These are phyloP conservation scores for Phaenicophaeus curvirostris DNA, from an alignment of 2,797 vertebrate species.

Conservation along the genomic window DNA sequence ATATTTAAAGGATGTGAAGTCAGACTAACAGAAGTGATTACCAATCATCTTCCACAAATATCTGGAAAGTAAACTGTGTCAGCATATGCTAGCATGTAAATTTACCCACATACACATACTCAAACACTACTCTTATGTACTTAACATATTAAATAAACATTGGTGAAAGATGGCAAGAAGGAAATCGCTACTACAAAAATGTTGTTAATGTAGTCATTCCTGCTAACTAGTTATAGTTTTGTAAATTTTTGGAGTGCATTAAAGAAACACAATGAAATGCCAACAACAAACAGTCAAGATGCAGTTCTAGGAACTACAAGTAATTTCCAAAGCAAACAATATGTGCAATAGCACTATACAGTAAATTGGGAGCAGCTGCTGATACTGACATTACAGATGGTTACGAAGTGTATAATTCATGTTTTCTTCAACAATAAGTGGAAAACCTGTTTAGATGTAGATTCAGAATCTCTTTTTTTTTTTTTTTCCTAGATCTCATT, in stretches of 20 bases:
- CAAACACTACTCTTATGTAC: not conserved
- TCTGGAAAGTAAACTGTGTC: not conserved
- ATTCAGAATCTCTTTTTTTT: conserved; percentile 23
- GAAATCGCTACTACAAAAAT: conserved; percentile 26
- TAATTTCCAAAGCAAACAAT: conserved; percentile 72
- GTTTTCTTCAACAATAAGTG: conserved; percentile 64
- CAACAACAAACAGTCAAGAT: not conserved
- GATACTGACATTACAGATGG: conserved; percentile 72
- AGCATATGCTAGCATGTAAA: not conserved
- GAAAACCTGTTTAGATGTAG: conserved; percentile 43
- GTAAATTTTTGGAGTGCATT: conserved; percentile 11
- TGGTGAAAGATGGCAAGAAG: conserved; percentile 8
- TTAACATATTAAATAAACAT: conserved; percentile 11
- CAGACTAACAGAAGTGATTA: not conserved
- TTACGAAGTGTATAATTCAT: conserved; percentile 74
- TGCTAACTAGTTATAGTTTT: conserved; percentile 13
- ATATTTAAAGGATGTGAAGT: not conserved
- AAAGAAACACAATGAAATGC: not conserved
- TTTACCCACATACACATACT: not conserved
- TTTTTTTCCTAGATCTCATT: conserved; percentile 16
- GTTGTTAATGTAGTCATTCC: not conserved
- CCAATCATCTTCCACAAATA: conserved; percentile 1
- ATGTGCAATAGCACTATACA: conserved; percentile 47
- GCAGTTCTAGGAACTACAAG: conserved; percentile 65
- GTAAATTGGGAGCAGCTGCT: conserved; percentile 72